Conservation (phyloP, 2,888 invertebrate genomes). For the Andrena camellia region DNA sequence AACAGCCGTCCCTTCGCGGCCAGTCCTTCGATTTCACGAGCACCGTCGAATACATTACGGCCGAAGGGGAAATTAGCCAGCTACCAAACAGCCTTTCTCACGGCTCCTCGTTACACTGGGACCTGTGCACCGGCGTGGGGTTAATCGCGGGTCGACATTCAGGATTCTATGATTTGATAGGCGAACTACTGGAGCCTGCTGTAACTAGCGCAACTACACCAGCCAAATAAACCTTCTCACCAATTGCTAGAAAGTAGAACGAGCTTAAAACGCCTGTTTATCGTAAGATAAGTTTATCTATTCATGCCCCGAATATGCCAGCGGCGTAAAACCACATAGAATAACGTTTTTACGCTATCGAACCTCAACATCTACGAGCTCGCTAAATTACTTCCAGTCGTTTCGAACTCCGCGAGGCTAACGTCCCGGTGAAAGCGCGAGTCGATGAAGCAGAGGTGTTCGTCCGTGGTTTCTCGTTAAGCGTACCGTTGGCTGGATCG, state of each 20-base stretch:
- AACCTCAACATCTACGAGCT: no score
- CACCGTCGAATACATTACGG: neutral
- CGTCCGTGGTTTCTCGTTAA: slow-evolving; percentile 21
- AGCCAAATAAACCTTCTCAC: no score
- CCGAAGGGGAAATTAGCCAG: slow-evolving; percentile 22
- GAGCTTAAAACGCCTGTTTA: no score
- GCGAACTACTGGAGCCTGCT: no score
- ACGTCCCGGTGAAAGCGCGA: slow-evolving; percentile 7
- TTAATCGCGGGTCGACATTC: slow-evolving; percentile 38
- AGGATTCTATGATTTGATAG: slow-evolving; percentile 2
- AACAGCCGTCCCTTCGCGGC: slow-evolving; percentile 13
- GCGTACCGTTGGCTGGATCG: slow-evolving; percentile 46
- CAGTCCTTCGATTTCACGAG: slow-evolving; percentile 13
- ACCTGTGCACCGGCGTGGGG: neutral
- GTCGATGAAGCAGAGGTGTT: slow-evolving; percentile 1
- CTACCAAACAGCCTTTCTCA: slow-evolving; percentile 11
- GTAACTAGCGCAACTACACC: no score
- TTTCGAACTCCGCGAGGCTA: neutral
- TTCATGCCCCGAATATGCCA: no score
- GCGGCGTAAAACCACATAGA: no score
- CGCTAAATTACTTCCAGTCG: neutral
- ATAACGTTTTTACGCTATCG: no score
- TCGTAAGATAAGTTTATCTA: no score
- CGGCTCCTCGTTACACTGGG: neutral
- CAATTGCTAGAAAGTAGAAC: no score